These are phyloP conservation scores for Erebia ligea DNA, from an alignment of 2,888 invertebrate species.

Conservation along the genomic window DNA sequence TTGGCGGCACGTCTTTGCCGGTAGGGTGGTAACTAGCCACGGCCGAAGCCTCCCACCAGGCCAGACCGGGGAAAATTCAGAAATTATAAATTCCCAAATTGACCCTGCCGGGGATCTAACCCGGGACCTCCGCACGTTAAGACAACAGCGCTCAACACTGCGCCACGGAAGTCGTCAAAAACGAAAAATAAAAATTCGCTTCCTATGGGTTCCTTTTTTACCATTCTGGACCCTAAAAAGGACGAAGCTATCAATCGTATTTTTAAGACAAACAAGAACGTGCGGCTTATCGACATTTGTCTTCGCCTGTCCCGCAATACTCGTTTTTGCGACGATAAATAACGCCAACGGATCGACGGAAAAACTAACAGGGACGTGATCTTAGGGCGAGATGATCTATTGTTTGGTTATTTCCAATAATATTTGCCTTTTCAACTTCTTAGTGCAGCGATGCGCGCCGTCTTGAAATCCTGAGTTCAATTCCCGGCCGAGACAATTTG, in stretches of 20 bases:
- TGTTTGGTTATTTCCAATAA: neutral
- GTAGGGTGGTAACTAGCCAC: too few relatives aligned
- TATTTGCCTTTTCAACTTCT: neutral
- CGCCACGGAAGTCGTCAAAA: too few relatives aligned
- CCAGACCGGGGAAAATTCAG: too few relatives aligned
- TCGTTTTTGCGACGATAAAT: slow-evolving; percentile 2
- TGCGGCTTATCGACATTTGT: slow-evolving; percentile 4
- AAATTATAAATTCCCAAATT: too few relatives aligned
- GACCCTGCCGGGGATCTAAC: too few relatives aligned
- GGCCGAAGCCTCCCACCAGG: too few relatives aligned
- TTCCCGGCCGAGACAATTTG: neutral
- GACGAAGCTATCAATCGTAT: neutral
- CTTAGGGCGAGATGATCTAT: neutral
- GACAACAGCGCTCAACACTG: too few relatives aligned
- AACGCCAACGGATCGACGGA: neutral
- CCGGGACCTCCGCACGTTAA: too few relatives aligned
- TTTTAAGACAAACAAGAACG: neutral
- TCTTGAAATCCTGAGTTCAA: neutral
- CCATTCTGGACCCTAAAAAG: too few relatives aligned
- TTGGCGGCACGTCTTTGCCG: too few relatives aligned
- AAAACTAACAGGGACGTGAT: neutral
- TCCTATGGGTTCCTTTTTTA: too few relatives aligned
- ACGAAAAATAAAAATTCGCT: too few relatives aligned
- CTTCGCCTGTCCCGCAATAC: slow-evolving; percentile 3
- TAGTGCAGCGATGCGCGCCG: neutral